Evolutionary conservation across 1,140 invertebrate species (phyloP).

Genomic region (Hyles euphorbiae): DNA sequence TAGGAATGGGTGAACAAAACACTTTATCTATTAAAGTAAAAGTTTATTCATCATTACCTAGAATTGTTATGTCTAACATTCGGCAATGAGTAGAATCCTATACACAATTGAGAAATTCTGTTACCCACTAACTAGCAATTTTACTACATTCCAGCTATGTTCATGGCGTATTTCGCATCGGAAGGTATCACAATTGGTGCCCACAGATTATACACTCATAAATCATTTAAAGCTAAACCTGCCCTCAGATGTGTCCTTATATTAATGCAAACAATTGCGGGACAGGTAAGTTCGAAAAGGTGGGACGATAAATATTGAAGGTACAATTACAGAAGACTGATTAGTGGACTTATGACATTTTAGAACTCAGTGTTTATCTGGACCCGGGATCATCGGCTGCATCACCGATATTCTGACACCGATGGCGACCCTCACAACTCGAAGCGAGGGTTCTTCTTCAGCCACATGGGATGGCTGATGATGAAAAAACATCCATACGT

Average conservation of each 20-base stretch:
- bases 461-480: slow-evolving; percentile 82
- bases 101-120: too few relatives aligned
- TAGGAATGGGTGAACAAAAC: too few relatives aligned
- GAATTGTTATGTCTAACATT: too few relatives aligned
- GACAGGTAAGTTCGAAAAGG: slow-evolving; percentile 62
- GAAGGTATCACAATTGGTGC: slow-evolving; percentile 75
- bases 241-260: slow-evolving; percentile 61
- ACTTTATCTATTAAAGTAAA: too few relatives aligned
- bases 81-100: too few relatives aligned
- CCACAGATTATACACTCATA: slow-evolving; percentile 76
- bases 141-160: slow-evolving; percentile 30
- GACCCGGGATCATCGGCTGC: slow-evolving; percentile 80
- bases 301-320: not conserved
- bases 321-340: not conserved
- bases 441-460: slow-evolving; percentile 81
- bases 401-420: slow-evolving; percentile 82
- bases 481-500: slow-evolving; percentile 80
- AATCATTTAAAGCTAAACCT: slow-evolving; percentile 72
- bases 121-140: slow-evolving; percentile 10
- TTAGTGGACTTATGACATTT: slow-evolving; percentile 6
- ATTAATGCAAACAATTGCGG: slow-evolving; percentile 71
- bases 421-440: slow-evolving; percentile 82
- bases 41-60: too few relatives aligned
- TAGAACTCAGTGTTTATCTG: slow-evolving; percentile 72
- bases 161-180: slow-evolving; percentile 35